Percentiles rank a stretch among this genome's conserved stretches.
These are phyloP conservation scores for Drosophila prostipennis DNA, from an alignment of 2,888 invertebrate genomes.

Conservation along the genomic window DNA sequence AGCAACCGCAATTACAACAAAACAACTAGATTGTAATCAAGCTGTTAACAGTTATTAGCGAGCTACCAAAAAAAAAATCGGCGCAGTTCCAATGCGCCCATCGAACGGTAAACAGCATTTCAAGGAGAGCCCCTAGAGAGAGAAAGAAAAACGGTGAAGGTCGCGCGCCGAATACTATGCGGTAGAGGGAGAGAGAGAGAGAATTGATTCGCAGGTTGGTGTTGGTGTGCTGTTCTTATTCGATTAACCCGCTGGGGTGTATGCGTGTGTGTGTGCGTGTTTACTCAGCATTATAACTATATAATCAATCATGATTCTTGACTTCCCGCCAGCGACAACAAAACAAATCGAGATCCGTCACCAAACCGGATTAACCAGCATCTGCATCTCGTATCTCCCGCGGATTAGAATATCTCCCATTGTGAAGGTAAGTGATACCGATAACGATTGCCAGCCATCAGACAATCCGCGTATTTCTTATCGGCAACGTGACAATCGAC, in stretches of 20 bases:
- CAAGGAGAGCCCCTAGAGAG: conserved; percentile 11
- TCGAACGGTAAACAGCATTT: conserved; percentile 15
- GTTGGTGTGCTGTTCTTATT: conserved; percentile 4
- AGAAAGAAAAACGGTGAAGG: conserved; percentile 21
- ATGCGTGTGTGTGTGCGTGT: conserved; percentile 22
- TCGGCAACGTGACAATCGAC: conserved; percentile 33
- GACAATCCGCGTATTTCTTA: conserved; percentile 8
- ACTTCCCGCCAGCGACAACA: conserved; percentile 3
- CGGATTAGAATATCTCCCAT: conserved; percentile 10
- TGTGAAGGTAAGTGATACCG: conserved; percentile 16
- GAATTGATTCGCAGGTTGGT: conserved; percentile 28
- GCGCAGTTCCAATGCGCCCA: conserved; percentile 29
- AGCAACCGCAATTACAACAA: conserved; percentile 6
- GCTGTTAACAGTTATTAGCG: conserved; percentile 20
- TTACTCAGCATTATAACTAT: conserved; percentile 24
- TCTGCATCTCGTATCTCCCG: conserved; percentile 1
- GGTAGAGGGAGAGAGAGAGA: conserved; percentile 14
- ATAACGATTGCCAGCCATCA: background rate
- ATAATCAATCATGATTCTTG: conserved; percentile 30
- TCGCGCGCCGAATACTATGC: conserved; percentile 13
- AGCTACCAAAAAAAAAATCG: conserved; percentile 13
- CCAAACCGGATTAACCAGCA: conserved; percentile 24
- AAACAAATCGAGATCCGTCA: conserved; percentile 17
- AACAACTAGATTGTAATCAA: conserved; percentile 11
- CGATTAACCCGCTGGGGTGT: background rate